Base-by-base conservation (phyloP, 2,888 invertebrate species). In the Macrostomum cliftonense region DNA sequence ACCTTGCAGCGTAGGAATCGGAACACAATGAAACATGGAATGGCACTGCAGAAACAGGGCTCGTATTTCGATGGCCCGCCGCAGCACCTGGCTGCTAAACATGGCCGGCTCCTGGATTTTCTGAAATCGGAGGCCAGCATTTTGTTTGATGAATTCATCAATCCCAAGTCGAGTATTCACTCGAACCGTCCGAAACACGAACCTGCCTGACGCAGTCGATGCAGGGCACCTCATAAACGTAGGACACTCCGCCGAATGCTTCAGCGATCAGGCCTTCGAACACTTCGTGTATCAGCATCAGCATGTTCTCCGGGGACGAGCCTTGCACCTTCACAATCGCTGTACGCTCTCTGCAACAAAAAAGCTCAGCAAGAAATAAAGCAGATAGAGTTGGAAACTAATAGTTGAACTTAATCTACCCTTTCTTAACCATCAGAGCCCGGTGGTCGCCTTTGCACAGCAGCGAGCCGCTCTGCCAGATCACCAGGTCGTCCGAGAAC, bases 401-500 rank as follows among this genome's bases (percentile, higher is more conserved):
- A 28, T n/a, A n/a, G n/a, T n/a, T n/a, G n/a, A n/a, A n/a, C n/a
- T n/a, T n/a, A 9, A 28, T 9, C 5, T 53, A 63, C 61, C 58
- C 58, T 19, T 55, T 58, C 48, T 67, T 65, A n/a, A 60, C 54
- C 37, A 68, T 53, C 4, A 68, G 52, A 14, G 66, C 67, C 13
- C 58, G 53, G 52, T 69, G 67, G 40, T 59, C 53, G 49, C 67
- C 68, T 50, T 69, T 68, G 53, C 59, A 60, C 44, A 69, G 56
- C 43, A 64, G 53, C n/a, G 64, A 64, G 5, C 69, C 69, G 44
- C 61, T 62, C 55, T 68, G 68, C 69, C 69, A 69, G 45, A 69
- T 59, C 39, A 59, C 51, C 13, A 62, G 57, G 14, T 58, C 59
- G 48, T 66, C 64, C n/a, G 63, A 61, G 54, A 62, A 67, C 52